Base-by-base conservation (phyloP, 2,888 invertebrate species). In the Noctua pronuba region DNA sequence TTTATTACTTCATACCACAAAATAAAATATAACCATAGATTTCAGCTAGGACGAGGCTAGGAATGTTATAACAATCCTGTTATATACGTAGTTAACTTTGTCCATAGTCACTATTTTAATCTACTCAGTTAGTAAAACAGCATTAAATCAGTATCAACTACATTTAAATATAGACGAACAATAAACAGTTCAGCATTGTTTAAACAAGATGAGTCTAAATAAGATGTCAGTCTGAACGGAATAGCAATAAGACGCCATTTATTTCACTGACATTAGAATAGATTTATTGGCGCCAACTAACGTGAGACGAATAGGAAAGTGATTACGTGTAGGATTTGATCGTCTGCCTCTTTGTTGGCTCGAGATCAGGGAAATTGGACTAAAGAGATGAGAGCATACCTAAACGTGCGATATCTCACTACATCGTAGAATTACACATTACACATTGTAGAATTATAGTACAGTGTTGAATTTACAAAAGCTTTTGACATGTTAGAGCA, bases 251-350 rank as follows among this genome's bases (percentile, higher is more conserved):
- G 60, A n/a, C 8, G 28, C 70, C 38, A 85, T 86, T 68, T 87
- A 86, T 88, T 83, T 79, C 49, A 49, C 75, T 85, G 86, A 75
- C 84, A 82, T 82, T 80, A 85, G 72, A 76, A 73, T 73, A 88
- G 79, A 88, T 88, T 81, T 70, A 85, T 80, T 62, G 68, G 28
- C 55, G 41, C 65, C 65, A 31, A 58, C 31, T 52, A 77, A 85
- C 87, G 87, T 87, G 87, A 66, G 65, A 52, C 2, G 87, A 67
- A 79, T 88, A 75, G 10, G 44, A 77, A 77, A 77, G 67, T 58
- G 24, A 85, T 85, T 88, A 83, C 87, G 74, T 73, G n/a, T 74
- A 67, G 73, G n/a, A 75, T 68, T 76, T 46, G 41, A 65, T 24
- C 5, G n/a, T 38, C 18, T 35, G 31, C 11, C 16, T 52, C 38